Conservation (phyloP, 2,797 vertebrate genomes). For the Diglossa cyanea region DNA sequence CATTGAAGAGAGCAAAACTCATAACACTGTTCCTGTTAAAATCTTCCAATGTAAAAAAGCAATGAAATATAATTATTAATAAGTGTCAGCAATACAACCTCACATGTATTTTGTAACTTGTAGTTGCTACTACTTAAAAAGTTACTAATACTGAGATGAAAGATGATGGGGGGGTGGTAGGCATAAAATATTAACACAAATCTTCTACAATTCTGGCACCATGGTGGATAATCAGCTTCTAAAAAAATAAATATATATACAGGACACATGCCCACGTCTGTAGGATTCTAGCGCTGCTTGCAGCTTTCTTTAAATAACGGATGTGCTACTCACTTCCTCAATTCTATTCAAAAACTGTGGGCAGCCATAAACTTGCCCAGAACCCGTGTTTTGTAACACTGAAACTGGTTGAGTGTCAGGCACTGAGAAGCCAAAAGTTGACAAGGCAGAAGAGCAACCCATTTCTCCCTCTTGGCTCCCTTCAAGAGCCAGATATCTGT, state of each 20-base stretch:
- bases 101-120: not conserved
- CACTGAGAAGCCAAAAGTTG: not conserved
- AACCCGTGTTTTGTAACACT: not conserved
- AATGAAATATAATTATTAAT: not conserved
- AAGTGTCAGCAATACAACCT: not conserved
- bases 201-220: not conserved
- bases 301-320: not conserved
- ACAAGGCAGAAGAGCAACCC: not conserved
- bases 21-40: not conserved
- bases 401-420: not conserved
- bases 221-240: not conserved
- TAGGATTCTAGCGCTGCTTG: not conserved
- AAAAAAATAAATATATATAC: not conserved
- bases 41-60: not conserved
- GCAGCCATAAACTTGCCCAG: not conserved
- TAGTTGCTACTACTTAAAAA: not conserved
- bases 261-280: not conserved
- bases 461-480: not conserved
- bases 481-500: not conserved
- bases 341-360: not conserved
- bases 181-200: not conserved
- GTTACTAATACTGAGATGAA: not conserved
- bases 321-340: slow-evolving; percentile 2
- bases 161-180: not conserved
- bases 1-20: not conserved